Evolutionary conservation across 2,888 invertebrate genomes (phyloP).

Genomic region (Hymenopus coronatus): DNA sequence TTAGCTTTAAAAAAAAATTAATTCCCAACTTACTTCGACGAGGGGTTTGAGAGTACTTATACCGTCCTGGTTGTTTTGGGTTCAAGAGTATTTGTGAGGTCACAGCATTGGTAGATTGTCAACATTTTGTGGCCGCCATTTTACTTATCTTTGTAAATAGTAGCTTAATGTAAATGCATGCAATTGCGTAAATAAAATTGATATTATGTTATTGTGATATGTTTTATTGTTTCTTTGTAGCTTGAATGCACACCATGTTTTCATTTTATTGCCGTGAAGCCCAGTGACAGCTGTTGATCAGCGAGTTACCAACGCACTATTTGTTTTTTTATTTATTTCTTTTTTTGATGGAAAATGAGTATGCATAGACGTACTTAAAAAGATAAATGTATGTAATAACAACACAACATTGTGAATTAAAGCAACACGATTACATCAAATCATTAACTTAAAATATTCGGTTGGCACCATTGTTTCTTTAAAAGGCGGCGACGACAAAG

Average conservation of each 20-base stretch:
- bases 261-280: neutral
- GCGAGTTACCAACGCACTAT: neutral
- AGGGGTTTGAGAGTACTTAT: conserved; percentile 66
- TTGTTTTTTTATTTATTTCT: too few species aligned
- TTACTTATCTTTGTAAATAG: neutral
- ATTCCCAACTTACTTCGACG: conserved; percentile 49
- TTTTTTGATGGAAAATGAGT: neutral
- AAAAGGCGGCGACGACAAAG: neutral
- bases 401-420: neutral
- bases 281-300: neutral
- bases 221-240: neutral
- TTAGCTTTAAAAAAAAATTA: conserved; percentile 38
- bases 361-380: neutral
- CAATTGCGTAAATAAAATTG: neutral
- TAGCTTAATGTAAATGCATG: neutral
- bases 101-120: neutral
- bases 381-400: neutral
- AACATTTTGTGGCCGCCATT: neutral
- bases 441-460: neutral
- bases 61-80: conserved; percentile 40
- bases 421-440: neutral
- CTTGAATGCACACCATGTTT: neutral
- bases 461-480: neutral
- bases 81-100: conserved; percentile 42
- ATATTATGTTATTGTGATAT: neutral